phyloP scores from a whole-genome alignment of 2,113 vertebrate species.

The Brachyistius frenatus region DNA sequence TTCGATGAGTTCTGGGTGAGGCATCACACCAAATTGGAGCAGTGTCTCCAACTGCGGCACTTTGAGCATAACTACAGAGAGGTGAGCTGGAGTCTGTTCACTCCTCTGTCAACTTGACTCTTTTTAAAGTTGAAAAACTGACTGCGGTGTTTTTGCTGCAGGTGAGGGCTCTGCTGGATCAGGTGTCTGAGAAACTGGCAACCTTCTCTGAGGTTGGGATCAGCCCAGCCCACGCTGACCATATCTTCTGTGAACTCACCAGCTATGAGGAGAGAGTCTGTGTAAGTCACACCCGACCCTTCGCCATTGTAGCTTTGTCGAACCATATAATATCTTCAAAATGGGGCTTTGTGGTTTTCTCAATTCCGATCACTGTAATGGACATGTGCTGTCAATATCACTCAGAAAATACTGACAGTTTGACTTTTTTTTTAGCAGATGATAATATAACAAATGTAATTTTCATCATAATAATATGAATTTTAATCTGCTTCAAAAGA shows the following conservation, averaged over 20 bases:
- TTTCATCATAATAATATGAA: no score
- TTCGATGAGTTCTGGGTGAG: constrained; percentile 98
- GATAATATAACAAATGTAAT: no score
- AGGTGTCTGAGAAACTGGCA: constrained; percentile 86
- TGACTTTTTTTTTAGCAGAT: no score
- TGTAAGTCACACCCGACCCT: constrained; percentile 81
- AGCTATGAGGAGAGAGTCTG: constrained; percentile 88
- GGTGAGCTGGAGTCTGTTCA: constrained; percentile 82
- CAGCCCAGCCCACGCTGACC: constrained; percentile 90
- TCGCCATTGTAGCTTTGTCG: constrained; percentile 18
- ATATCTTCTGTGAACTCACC: constrained; percentile 90
- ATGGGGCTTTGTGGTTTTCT: no score
- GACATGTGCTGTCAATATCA: no score
- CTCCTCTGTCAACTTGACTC: neutral
- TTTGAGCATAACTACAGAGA: constrained; percentile 96
- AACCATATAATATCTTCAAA: neutral
- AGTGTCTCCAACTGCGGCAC: constrained; percentile 92
- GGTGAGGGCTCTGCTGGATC: constrained; percentile 89
- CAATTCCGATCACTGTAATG: no score
- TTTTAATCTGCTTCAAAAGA: no score
- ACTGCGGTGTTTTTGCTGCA: constrained; percentile 70
- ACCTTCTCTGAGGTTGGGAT: constrained; percentile 91
- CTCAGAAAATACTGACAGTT: no score
- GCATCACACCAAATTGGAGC: constrained; percentile 94
- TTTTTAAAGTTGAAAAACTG: constrained; percentile 4